Evolutionary conservation across 1,140 invertebrate species (phyloP).

Genomic region (Trachymyrmex septentrionalis): DNA sequence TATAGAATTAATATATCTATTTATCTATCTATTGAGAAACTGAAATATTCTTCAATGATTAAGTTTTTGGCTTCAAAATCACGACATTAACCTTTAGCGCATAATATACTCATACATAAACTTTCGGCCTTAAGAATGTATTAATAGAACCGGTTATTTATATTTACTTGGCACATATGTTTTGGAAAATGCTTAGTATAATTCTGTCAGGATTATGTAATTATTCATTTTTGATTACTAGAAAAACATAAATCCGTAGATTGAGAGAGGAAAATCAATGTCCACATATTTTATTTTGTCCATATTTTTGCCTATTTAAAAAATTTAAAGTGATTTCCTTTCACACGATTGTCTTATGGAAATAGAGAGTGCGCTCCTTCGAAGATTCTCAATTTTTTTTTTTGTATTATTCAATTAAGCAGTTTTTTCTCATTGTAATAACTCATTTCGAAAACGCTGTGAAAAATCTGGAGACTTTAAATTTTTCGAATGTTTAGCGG

Average conservation of each 20-base stretch:
- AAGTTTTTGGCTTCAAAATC: background rate
- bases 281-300: background rate
- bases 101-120: slow-evolving; percentile 18
- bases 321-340: background rate
- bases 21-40: background rate
- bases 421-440: background rate
- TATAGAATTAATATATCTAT: background rate
- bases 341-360: background rate
- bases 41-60: background rate
- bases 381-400: background rate
- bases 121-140: slow-evolving; percentile 31
- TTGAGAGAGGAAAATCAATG: background rate
- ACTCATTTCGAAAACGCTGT: background rate
- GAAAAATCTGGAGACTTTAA: background rate
- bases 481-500: background rate
- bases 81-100: slow-evolving; percentile 26
- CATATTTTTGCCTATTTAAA: background rate
- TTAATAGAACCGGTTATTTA: slow-evolving; percentile 39
- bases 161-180: slow-evolving; percentile 15
- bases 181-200: slow-evolving; percentile 5
- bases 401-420: background rate
- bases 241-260: background rate
- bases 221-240: slow-evolving; percentile 8
- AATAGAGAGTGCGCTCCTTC: slow-evolving; percentile 1
- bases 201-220: background rate